Evolutionary conservation across 2,888 invertebrate genomes (phyloP).

Genomic region (Drosophila hamatofila): DNA sequence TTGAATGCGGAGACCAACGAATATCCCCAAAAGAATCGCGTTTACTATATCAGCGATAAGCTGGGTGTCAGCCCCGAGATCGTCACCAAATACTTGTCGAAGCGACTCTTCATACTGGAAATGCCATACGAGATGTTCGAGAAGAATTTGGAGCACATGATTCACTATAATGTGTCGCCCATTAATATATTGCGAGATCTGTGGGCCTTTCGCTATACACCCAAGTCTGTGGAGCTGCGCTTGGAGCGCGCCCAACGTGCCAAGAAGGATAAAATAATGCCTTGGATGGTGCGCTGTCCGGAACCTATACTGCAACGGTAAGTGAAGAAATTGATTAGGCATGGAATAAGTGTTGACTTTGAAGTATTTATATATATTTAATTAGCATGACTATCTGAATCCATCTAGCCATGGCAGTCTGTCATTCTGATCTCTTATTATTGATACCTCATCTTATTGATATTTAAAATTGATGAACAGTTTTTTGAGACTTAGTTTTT

Average conservation of each 20-base stretch:
- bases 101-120: conserved; percentile 87
- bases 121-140: conserved; percentile 87
- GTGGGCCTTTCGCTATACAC: conserved; percentile 88
- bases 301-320: conserved; percentile 87
- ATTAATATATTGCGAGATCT: conserved; percentile 87
- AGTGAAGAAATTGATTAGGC: too few species aligned
- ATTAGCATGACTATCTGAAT: too few species aligned
- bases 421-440: too few species aligned
- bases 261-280: conserved; percentile 87
- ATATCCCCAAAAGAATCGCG: conserved; percentile 86
- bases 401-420: too few species aligned
- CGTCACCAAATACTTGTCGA: conserved; percentile 86
- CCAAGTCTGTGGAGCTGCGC: conserved; percentile 86
- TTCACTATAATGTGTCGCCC: conserved; percentile 86
- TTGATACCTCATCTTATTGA: too few species aligned
- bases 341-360: too few species aligned
- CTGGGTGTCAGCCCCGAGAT: conserved; percentile 86
- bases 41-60: conserved; percentile 87
- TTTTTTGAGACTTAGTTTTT: too few species aligned
- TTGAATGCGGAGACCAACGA: conserved; percentile 84
- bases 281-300: conserved; percentile 89
- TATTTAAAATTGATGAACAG: too few species aligned
- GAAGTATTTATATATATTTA: too few species aligned
- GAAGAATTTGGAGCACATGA: conserved; percentile 86
- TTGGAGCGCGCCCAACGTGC: conserved; percentile 86